Base-by-base conservation (phyloP, 2,888 invertebrate species). In the Beris morrisii region DNA sequence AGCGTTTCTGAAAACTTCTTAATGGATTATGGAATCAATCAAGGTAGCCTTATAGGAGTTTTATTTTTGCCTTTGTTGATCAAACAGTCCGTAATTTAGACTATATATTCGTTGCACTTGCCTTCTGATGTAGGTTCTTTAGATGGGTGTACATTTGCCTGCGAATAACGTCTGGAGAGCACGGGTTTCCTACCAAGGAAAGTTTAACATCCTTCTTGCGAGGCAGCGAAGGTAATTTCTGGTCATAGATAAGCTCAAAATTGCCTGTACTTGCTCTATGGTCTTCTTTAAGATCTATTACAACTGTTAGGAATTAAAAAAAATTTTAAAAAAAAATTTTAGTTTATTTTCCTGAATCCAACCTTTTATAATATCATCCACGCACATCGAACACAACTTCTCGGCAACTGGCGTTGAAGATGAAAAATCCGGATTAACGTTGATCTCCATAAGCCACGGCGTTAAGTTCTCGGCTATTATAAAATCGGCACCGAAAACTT, bases 381-480 rank as follows among this genome's bases (percentile, higher is more conserved):
- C 84, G 67, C 93, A 93, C 76, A 90, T 90, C 9, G 91, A 88
- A 76, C 95, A 96, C 75, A 97, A 83, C 57, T 90, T 83, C 0
- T 92, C 89, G 0, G 96, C 96, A 0, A 96, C 92, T 69, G 90
- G 91, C 0, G 95, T 95, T 0, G 92, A 92, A n/a, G 91, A 87
- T 11, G 93, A 91, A 83, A 97, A 86, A 81, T 95, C 92, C 0
- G 97, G 96, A 80, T 94, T 93, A 7, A 93, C 93, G 79, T 97
- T 96, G 71, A 97, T 95, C 81, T 97, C 97, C 71, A 97, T 91
- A 3, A 97, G 84, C 95, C 95, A 96, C 0, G 95, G 95, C 31
- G 88, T 87, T 73, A 89, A 91, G 74, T 92, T 90, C 66, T 94
- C 91, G 54, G 92, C 90, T 67, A 97, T 82, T 91, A 97, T 94